These are phyloP conservation scores for Enteromius argenteus DNA, from an alignment of 2,797 vertebrate species.

Conservation along the genomic window DNA sequence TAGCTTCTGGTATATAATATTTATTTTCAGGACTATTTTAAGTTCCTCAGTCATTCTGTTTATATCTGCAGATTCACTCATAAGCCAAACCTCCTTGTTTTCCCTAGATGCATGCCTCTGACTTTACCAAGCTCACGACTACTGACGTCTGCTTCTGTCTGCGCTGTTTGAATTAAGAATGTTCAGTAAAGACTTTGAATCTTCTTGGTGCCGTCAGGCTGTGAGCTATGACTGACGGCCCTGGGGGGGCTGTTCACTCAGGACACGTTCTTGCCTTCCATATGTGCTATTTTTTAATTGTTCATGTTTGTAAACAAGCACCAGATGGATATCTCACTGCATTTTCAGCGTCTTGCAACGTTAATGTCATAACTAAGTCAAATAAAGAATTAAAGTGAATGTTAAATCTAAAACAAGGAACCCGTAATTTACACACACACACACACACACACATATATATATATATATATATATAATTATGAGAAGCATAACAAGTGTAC, in stretches of 20 bases:
- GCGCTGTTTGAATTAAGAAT: slow-evolving; percentile 11
- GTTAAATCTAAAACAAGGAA: background rate
- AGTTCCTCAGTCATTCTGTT: background rate
- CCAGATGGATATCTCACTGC: slow-evolving; percentile 23
- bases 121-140: slow-evolving; percentile 7
- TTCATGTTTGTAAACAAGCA: slow-evolving; percentile 19
- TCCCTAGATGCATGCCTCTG: slow-evolving; percentile 1
- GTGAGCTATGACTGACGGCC: slow-evolving; percentile 22
- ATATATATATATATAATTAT: too few relatives aligned
- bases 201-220: slow-evolving; percentile 8
- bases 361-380: background rate
- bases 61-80: background rate
- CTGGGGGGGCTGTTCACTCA: slow-evolving; percentile 26
- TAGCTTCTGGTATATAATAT: background rate
- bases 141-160: slow-evolving; percentile 16
- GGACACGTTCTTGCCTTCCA: slow-evolving; percentile 11
- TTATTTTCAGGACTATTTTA: background rate
- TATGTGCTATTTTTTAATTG: slow-evolving; percentile 40
- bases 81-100: slow-evolving; percentile 10
- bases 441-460: too few relatives aligned
- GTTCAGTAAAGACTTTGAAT: slow-evolving; percentile 38
- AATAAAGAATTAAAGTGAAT: background rate
- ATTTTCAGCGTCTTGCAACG: slow-evolving; percentile 5
- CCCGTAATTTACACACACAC: background rate
- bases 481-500: background rate